These are phyloP conservation scores for Orientallactaga sibirica DNA, from an alignment of 2,797 vertebrate genomes.

Conservation along the genomic window DNA sequence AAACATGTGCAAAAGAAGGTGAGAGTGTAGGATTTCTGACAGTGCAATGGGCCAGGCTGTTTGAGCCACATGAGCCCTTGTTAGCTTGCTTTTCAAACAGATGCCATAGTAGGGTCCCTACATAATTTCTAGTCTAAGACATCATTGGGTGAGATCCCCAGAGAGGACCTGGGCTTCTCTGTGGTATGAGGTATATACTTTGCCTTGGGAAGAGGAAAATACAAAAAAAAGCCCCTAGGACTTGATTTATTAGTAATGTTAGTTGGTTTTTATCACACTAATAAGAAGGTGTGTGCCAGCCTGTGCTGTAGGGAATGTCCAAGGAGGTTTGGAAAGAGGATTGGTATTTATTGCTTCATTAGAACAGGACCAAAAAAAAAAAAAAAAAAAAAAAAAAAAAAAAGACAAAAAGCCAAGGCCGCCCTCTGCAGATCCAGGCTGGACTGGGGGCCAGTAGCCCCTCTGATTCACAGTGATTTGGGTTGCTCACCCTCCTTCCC, in stretches of 20 bases:
- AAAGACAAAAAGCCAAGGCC: constrained; percentile 59
- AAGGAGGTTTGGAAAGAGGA: not conserved
- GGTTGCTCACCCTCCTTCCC: constrained; percentile 18
- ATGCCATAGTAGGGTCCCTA: not conserved
- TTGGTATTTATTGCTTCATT: constrained; percentile 76
- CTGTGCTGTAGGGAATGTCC: constrained; percentile 17
- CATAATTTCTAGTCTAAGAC: constrained; percentile 15
- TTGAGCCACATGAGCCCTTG: not conserved
- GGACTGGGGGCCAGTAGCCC: not conserved
- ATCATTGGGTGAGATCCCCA: not conserved
- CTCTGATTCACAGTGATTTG: constrained; percentile 71
- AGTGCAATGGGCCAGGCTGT: not conserved
- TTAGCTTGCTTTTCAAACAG: not conserved
- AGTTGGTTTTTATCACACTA: constrained; percentile 43
- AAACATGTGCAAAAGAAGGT: not conserved
- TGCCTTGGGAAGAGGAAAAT: accelerated
- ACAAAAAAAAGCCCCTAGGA: not conserved
- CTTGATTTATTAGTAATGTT: constrained; percentile 58
- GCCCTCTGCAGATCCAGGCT: constrained; percentile 42
- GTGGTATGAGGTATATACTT: not conserved
- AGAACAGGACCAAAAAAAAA: not conserved
- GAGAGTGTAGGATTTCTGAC: not conserved
- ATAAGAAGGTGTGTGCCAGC: constrained; percentile 31
- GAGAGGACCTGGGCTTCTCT: not conserved
- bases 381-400: not conserved